These are phyloP conservation scores for Scaptomyza cyrtandrae DNA, from an alignment of 2,888 invertebrate genomes.

Conservation along the genomic window DNA sequence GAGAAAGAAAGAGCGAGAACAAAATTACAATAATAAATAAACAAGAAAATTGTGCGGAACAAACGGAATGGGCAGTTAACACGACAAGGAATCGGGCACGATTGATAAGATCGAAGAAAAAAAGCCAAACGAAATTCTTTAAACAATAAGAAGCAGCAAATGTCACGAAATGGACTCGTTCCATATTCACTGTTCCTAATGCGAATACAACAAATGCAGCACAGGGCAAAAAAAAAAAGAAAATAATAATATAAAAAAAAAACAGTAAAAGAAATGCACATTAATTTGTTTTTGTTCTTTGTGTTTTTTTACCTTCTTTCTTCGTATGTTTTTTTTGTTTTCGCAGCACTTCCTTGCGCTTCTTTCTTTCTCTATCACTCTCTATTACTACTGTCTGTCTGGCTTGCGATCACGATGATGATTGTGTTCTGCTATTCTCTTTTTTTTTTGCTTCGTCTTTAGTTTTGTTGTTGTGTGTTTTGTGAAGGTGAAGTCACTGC, in stretches of 20 bases:
- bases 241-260: too few species aligned
- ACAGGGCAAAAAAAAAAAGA: background rate
- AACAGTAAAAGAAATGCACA: conserved; percentile 4
- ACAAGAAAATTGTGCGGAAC: conserved; percentile 11
- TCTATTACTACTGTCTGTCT: background rate
- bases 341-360: conserved; percentile 1
- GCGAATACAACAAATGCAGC: conserved; percentile 20
- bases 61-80: conserved; percentile 4
- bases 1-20: background rate
- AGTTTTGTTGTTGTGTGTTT: conserved; percentile 8
- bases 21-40: conserved; percentile 55
- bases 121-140: background rate
- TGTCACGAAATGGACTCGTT: conserved; percentile 12
- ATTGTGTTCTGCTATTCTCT: conserved; percentile 14
- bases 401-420: conserved; percentile 35
- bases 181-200: conserved; percentile 25
- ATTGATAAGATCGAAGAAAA: background rate
- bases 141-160: conserved; percentile 5
- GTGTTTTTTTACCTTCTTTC: conserved; percentile 31
- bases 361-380: conserved; percentile 1
- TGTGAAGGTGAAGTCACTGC: conserved; percentile 57
- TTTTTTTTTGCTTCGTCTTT: conserved; percentile 4
- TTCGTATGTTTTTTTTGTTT: conserved; percentile 22
- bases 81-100: conserved; percentile 4
- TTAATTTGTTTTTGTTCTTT: conserved; percentile 41